phyloP scores from a whole-genome alignment of 1,140 invertebrate genomes.

The Gryllus bimaculatus region DNA sequence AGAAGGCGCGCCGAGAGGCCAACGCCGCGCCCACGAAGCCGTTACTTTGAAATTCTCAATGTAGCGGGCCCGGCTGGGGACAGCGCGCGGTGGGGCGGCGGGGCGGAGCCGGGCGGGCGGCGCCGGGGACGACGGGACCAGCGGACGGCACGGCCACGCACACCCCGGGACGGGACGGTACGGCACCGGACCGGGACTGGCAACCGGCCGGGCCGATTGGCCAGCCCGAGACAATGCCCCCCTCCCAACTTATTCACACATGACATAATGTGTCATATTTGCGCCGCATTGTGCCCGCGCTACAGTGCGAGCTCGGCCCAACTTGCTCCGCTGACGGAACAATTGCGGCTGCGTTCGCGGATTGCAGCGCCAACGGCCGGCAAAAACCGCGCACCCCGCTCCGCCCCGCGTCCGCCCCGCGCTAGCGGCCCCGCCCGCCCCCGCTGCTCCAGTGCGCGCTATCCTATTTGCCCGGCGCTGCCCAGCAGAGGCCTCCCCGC shows the following conservation, averaged over 20 bases:
- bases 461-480: background rate
- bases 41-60: background rate
- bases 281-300: background rate
- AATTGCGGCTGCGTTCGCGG: background rate
- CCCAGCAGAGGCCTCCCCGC: no score
- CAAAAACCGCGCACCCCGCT: background rate
- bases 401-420: no score
- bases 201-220: background rate
- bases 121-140: background rate
- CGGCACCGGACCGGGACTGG: no score
- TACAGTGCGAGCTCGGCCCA: background rate
- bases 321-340: background rate
- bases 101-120: no score
- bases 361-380: background rate
- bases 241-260: background rate
- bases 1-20: background rate
- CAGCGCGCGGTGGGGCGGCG: no score
- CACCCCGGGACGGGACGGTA: background rate
- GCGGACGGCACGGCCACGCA: no score
- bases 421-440: no score
- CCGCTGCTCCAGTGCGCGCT: background rate
- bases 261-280: conserved; percentile 5
- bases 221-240: background rate
- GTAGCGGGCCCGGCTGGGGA: no score
- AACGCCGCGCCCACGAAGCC: background rate